phyloP scores from a whole-genome alignment of 2,888 invertebrate species.

The Drosophila fulvimacula region DNA sequence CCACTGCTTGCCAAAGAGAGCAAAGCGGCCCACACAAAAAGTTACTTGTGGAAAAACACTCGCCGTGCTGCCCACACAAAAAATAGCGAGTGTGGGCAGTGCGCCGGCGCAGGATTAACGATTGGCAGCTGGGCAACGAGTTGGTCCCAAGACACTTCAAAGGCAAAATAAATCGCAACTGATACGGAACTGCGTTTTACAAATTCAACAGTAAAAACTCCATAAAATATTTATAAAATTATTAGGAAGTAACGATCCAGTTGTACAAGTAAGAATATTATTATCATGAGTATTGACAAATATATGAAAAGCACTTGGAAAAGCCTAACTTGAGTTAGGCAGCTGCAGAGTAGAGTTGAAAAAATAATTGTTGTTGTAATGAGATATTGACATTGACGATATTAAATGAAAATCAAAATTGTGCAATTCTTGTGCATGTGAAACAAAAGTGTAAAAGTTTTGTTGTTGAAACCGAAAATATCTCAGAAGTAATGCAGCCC shows the following conservation, averaged over 20 bases:
- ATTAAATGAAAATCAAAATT: neutral
- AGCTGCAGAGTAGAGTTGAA: neutral
- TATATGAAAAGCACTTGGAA: no score
- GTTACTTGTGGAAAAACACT: constrained; percentile 10
- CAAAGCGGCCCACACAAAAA: neutral
- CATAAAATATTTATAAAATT: constrained; percentile 3
- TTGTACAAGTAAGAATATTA: constrained; percentile 6
- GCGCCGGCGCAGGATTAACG: constrained; percentile 75
- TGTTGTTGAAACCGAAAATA: constrained; percentile 7
- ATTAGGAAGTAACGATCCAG: constrained; percentile 2
- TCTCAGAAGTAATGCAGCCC: constrained; percentile 20
- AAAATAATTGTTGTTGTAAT: neutral
- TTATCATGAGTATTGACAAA: neutral
- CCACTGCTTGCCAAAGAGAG: constrained; percentile 30
- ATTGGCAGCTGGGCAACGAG: constrained; percentile 58
- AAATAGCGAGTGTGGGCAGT: constrained; percentile 22
- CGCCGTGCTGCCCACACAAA: constrained; percentile 52
- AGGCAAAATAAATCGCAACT: constrained; percentile 60
- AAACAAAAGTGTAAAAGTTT: neutral
- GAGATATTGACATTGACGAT: neutral
- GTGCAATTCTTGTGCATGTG: neutral
- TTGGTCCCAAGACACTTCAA: constrained; percentile 45
- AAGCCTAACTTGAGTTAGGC: neutral
- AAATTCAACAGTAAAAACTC: constrained; percentile 6
- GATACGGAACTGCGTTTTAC: constrained; percentile 51